These are phyloP conservation scores for Chinchilla lanigera DNA, from an alignment of 2,113 vertebrate genomes.

Conservation along the genomic window DNA sequence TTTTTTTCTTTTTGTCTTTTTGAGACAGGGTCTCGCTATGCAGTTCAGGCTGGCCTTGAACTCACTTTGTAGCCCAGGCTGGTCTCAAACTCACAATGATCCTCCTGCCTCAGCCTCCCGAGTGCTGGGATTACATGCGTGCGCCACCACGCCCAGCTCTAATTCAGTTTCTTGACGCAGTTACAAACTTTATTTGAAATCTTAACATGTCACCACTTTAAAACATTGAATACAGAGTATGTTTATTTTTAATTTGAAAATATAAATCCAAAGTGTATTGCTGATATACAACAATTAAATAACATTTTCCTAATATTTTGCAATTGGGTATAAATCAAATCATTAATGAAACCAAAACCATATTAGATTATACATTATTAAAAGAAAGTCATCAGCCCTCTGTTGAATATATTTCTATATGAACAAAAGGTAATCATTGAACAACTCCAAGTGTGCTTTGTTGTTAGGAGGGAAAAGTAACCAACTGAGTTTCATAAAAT, in stretches of 20 bases:
- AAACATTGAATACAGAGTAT: not conserved
- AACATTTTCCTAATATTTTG: not conserved
- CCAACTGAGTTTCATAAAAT: not conserved
- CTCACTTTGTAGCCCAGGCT: no score
- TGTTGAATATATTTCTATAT: slow-evolving; percentile 4
- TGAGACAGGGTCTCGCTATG: no score
- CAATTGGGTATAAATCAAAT: not conserved
- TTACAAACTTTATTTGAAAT: slow-evolving; percentile 47
- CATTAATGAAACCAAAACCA: not conserved
- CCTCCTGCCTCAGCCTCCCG: no score
- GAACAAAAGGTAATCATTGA: not conserved
- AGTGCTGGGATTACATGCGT: no score
- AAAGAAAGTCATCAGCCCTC: slow-evolving; percentile 16
- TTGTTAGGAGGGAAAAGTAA: not conserved
- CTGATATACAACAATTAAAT: slow-evolving; percentile 5
- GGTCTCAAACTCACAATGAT: no score
- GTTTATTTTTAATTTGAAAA: not conserved
- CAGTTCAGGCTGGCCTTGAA: no score
- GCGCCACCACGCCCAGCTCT: no score
- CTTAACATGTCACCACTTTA: not conserved
- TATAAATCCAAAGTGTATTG: not conserved
- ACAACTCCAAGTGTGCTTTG: not conserved
- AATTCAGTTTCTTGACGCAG: not conserved
- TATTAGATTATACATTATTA: slow-evolving; percentile 2
- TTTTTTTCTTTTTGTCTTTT: no score